These are phyloP conservation scores for Protosalanx chinensis DNA, from an alignment of 2,797 vertebrate species.

Conservation along the genomic window DNA sequence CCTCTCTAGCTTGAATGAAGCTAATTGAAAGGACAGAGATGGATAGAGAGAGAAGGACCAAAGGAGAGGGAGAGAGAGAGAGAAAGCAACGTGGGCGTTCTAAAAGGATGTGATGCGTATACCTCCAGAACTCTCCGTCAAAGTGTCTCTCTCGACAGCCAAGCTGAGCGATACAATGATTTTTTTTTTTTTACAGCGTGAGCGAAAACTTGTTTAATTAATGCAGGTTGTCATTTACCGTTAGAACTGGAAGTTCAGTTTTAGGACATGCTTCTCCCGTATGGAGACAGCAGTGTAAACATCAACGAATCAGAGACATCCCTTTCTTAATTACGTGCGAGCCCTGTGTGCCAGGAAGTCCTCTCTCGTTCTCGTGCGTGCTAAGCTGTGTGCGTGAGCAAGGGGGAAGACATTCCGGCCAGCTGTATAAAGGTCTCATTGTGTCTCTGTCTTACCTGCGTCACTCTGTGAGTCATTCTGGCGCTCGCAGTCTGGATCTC, in stretches of 20 bases:
- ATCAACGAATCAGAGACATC: too few species aligned
- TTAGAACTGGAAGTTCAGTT: too few species aligned
- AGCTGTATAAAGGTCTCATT: background rate
- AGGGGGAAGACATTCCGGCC: background rate
- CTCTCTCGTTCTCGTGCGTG: constrained; percentile 19
- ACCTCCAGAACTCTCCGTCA: too few species aligned
- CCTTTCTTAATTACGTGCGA: background rate
- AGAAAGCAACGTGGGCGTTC: too few species aligned
- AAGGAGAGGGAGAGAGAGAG: background rate
- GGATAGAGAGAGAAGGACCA: background rate
- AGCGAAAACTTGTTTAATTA: too few species aligned
- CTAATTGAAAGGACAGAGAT: background rate
- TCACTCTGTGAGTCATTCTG: background rate
- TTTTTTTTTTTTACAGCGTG: too few species aligned
- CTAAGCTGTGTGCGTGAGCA: constrained; percentile 15
- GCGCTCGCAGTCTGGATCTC: background rate
- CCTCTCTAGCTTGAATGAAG: background rate
- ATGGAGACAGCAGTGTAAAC: too few species aligned
- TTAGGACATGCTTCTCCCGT: too few species aligned
- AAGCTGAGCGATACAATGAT: too few species aligned
- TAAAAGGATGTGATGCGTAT: too few species aligned
- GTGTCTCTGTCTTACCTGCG: background rate
- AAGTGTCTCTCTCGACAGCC: too few species aligned
- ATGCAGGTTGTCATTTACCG: too few species aligned
- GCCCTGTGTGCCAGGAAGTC: constrained; percentile 9